A percentile compares a stretch with the other conserved stretches of the same genome.
Evolutionary conservation across 2,113 vertebrate species (phyloP).

Genomic region (Phasianus colchicus): DNA sequence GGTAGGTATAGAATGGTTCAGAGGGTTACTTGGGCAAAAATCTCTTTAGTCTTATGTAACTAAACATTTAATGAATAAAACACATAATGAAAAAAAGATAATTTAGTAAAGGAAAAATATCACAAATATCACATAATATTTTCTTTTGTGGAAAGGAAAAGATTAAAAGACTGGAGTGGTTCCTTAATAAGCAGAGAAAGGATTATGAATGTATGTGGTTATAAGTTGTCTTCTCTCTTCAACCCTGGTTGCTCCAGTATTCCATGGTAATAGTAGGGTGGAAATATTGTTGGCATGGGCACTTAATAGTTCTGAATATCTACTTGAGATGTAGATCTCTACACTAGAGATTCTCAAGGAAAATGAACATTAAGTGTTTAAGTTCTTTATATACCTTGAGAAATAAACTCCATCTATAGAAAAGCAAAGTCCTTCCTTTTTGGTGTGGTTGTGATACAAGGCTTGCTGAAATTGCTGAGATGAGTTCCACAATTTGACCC

Average conservation of each 20-base stretch:
- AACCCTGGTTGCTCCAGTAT: rapidly evolving
- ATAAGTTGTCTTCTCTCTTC: not conserved
- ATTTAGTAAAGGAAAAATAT: not conserved
- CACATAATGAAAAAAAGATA: not conserved
- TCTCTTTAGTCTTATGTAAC: not conserved
- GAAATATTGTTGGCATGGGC: not conserved
- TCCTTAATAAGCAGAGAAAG: not conserved
- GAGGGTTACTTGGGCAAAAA: not conserved
- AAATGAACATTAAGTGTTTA: not conserved
- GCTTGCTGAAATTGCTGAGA: not conserved
- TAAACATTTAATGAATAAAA: not conserved
- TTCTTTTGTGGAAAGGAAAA: not conserved
- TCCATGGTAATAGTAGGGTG: not conserved
- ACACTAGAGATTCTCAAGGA: not conserved
- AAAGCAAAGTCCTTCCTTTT: not conserved
- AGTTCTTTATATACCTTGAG: not conserved
- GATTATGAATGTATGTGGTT: not conserved
- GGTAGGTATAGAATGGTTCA: not conserved
- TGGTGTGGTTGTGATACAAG: not conserved
- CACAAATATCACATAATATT: too few species aligned
- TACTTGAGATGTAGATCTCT: not conserved
- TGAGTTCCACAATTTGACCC: not conserved
- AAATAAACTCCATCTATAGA: not conserved
- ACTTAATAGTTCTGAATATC: not conserved
- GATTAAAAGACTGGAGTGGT: not conserved